A percentile compares a stretch with the other conserved stretches of the same genome.
Conservation (phyloP, 2,113 vertebrate species). For the Diphyllodes magnificus region DNA sequence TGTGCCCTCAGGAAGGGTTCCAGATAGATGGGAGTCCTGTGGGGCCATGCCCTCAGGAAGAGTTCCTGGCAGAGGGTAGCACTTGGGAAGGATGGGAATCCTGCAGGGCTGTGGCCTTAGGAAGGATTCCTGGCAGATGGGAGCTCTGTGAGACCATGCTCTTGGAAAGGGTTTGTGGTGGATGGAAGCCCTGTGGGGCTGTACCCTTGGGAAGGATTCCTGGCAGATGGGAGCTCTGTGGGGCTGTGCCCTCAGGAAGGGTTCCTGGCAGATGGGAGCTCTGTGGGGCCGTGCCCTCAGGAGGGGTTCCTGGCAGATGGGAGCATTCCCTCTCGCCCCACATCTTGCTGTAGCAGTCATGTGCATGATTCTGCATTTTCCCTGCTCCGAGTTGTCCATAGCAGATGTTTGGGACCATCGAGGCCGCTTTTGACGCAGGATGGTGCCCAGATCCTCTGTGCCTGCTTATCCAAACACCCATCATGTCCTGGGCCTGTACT, state of each 20-base stretch:
- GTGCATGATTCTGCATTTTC: neutral
- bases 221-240: neutral
- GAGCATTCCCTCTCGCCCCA: neutral
- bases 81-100: neutral
- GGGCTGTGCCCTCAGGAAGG: neutral
- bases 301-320: neutral
- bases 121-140: neutral
- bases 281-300: fast-evolving
- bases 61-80: neutral
- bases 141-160: fast-evolving
- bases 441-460: neutral
- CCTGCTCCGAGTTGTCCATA: neutral
- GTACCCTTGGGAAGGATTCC: neutral
- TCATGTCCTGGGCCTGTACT: neutral
- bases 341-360: neutral
- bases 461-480: neutral
- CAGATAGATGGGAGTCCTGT: neutral
- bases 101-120: neutral
- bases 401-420: neutral
- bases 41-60: neutral
- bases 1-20: neutral
- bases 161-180: fast-evolving
- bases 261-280: neutral
- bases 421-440: neutral
- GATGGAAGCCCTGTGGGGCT: neutral